Evolutionary conservation across 2,888 invertebrate genomes (phyloP).

Genomic region (Agriopis leucophaearia): DNA sequence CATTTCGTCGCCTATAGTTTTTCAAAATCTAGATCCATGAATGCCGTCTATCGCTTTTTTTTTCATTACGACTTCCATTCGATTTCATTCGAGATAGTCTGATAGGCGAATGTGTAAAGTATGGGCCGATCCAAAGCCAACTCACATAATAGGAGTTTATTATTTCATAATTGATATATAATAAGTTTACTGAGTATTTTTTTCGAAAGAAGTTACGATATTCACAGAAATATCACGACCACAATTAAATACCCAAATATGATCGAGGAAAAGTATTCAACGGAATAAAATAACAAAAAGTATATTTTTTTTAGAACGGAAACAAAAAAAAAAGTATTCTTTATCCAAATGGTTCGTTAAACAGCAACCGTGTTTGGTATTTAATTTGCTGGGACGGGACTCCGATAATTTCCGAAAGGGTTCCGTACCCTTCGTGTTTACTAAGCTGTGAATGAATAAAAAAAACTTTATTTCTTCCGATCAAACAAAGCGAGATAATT

Average conservation of each 20-base stretch:
- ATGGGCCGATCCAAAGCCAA: no score
- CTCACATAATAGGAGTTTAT: no score
- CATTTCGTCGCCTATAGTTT: no score
- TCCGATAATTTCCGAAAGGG: constrained; percentile 47
- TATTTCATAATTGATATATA: no score
- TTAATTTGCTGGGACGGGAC: constrained; percentile 49
- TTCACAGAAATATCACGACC: no score
- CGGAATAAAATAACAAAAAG: constrained; percentile 1
- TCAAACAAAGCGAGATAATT: constrained; percentile 58
- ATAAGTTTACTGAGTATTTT: no score
- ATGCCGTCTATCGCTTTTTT: no score
- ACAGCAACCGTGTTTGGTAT: constrained; percentile 48
- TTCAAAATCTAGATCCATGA: no score
- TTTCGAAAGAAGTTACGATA: no score
- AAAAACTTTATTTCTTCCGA: constrained; percentile 53
- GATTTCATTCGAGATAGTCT: no score
- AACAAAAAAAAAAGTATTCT: constrained; percentile 21
- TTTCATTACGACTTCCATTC: no score
- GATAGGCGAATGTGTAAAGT: no score
- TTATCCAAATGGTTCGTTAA: constrained; percentile 51
- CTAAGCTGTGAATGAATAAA: constrained; percentile 44
- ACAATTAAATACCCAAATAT: not conserved
- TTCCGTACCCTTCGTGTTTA: constrained; percentile 52
- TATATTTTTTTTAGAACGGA: constrained; percentile 6
- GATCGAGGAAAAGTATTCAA: not conserved